Evolutionary conservation across 2,113 vertebrate genomes (phyloP).

Genomic region (Laterallus jamaicensis): DNA sequence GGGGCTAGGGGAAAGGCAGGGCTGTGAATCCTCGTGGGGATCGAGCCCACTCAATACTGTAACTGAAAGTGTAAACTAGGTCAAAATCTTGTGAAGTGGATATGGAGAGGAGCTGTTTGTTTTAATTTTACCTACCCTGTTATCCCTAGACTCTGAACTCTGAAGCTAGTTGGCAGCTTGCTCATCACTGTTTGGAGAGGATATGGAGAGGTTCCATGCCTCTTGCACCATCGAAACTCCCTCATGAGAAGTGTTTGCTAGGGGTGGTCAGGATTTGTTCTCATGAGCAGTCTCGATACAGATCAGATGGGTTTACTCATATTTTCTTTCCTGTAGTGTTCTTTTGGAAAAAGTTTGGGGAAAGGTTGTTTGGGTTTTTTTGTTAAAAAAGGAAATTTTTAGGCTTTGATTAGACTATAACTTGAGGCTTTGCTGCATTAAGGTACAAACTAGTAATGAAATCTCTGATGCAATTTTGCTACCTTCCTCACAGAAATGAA

Average conservation of each 20-base stretch:
- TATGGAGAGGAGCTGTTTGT: background rate
- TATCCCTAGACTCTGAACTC: background rate
- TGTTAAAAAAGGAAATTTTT: background rate
- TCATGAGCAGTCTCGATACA: background rate
- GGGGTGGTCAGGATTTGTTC: background rate
- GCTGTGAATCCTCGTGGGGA: background rate
- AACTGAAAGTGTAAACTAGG: background rate
- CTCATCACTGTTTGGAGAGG: background rate
- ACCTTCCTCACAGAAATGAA: background rate
- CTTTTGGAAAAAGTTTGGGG: background rate
- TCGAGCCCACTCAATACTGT: background rate
- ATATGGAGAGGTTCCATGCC: background rate
- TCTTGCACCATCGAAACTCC: background rate
- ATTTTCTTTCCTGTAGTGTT: background rate
- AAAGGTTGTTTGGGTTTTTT: fast-evolving
- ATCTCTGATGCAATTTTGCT: background rate
- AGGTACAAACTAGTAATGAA: background rate
- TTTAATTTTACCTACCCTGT: background rate
- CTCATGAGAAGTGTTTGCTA: fast-evolving
- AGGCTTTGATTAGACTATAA: background rate
- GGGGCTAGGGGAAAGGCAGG: background rate
- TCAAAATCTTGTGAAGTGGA: background rate
- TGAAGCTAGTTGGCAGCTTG: background rate
- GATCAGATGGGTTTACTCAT: background rate
- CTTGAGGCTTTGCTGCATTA: background rate